Base-by-base conservation (phyloP, 2,113 vertebrate species). In the Platysternon megacephalum region DNA sequence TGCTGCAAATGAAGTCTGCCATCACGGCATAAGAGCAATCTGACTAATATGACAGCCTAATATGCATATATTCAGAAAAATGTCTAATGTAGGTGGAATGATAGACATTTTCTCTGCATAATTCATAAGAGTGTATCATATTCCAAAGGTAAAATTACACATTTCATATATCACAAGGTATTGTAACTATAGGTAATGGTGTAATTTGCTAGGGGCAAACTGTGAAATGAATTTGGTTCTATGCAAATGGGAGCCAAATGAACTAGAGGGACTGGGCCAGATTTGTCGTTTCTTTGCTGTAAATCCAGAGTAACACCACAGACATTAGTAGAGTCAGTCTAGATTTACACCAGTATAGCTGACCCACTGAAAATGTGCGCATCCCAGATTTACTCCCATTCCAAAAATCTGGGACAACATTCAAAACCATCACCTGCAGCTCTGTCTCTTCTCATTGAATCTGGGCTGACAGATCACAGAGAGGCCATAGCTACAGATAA, bases 1-100 rank as follows among this genome's bases (percentile, higher is more conserved):
- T 88, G 78, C 44, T 91, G 72, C 4, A 96, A 78, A 85, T 88
- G 12, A 92, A 91, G 55, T 52, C 91, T 85, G 2, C 26, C 22
- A 74, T 89, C 55, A 86, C n/a, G 88, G 5, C 0, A 89, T 93
- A 95, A 88, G 14, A 80, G 44, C 61, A 92, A 84, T 88, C 19
- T 85, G 56, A 85, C 74, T 85, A 93, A 95, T 89, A 72, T 92
- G 85, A 84, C 85, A 93, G 74, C 26, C 3, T 93, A 92, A 86
- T 97, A 90, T 92, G 48, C 88, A 88, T 91, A 80, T 53, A 86
- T 85, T 17, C 83, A 95, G 86, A 95, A 93, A 72, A 92, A 85
- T 83, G 42, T 93, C 82, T 76, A 76, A 0, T 52, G 89, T 85
- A 85, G 79, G 72, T 83, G 53, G 83, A 94, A 49, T 92, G 89